Base-by-base conservation (phyloP, 2,797 vertebrate genomes). In the Hipposideros larvatus region DNA sequence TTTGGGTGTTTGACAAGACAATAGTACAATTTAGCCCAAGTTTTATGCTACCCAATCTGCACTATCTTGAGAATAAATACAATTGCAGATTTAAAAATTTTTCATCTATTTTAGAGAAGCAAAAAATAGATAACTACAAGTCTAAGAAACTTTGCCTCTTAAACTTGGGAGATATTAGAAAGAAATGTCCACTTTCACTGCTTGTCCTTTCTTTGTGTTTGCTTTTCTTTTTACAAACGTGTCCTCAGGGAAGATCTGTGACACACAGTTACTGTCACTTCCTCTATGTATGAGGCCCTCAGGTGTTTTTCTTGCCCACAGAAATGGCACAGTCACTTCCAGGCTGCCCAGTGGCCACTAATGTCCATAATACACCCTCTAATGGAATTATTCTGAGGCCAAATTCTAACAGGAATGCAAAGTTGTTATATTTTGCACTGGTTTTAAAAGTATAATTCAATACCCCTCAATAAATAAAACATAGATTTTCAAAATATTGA, bases 321-420 rank as follows among this genome's bases (percentile, higher is more conserved):
- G 57, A 59, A 65, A 87, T 34, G 41, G 70, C 26, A 87, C 59
- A 83, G 37, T 46, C 51, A 71, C 21, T 43, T 48, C 26, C 37
- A 65, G 22, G 66, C 16, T 83, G 26, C n/a, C n/a, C 41, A 65
- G 34, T 19, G 31, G 31, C 15, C 53, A 70, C 24, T 66, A 28
- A 75, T 51, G 3, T 26, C 46, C 31, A 48, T 4, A 11, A 10
- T 5, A 31, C 11, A 19, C 18, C 57, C 53, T 66, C 53, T 57
- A 41, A 11, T 51, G 57, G 34, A 75, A 75, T 88, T 77, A 94
- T 41, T 87, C 70, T 80, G 14, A 92, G 48, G 24, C 41, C 37
- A 94, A 87, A 92, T 78, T 55, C 19, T 70, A 77, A 86, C 31
- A 28, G 28, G 82, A 89, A 89, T 34, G 28, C 21, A 83, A 48